Conservation (phyloP, 35 echinoderm and acorn worm genomes). For the Holothuria glaberrima region DNA sequence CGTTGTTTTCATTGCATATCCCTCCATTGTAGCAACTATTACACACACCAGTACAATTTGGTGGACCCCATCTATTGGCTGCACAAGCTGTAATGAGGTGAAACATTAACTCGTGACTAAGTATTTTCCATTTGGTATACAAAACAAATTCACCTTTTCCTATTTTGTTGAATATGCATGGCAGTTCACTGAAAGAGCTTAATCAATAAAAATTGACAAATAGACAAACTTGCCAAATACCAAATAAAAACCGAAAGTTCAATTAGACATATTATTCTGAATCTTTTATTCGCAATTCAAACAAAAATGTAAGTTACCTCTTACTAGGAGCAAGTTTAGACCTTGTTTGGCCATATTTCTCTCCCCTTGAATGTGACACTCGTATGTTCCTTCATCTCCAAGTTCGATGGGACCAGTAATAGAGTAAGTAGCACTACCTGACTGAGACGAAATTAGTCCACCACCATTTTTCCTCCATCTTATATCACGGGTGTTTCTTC, state of each 20-base stretch:
- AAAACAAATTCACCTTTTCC: background rate
- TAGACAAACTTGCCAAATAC: background rate
- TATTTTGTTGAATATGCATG: background rate
- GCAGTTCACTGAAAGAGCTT: background rate
- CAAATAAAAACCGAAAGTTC: background rate
- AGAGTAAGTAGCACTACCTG: background rate
- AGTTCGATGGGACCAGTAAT: background rate
- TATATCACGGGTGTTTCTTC: too few species aligned
- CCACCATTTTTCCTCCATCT: background rate
- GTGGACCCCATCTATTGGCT: slow-evolving; percentile 18
- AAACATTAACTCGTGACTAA: background rate
- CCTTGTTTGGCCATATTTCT: background rate
- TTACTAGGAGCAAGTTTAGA: too few species aligned
- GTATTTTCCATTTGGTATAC: background rate
- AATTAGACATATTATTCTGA: background rate
- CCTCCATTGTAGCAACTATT: background rate
- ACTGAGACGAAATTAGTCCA: background rate
- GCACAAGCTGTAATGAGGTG: too few species aligned
- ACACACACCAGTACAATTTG: background rate
- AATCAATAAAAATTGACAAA: background rate
- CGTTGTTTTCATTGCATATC: background rate
- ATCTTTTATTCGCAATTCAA: background rate
- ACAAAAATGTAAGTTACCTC: background rate
- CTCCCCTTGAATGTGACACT: background rate
- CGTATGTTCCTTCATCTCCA: background rate